Conservation (phyloP, 2,888 invertebrate species). For the Cremastobaeus sp. region DNA sequence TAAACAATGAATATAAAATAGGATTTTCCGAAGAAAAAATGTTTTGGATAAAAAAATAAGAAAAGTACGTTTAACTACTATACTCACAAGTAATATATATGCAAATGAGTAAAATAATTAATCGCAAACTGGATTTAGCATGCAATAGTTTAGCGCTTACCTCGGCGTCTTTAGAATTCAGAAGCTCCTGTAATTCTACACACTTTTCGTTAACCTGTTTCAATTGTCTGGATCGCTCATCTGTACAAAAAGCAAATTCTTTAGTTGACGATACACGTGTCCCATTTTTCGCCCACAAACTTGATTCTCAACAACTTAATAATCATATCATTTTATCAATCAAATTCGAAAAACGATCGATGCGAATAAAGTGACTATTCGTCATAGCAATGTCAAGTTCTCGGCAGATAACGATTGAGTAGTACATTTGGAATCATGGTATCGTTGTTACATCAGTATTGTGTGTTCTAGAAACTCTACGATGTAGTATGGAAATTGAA, state of each 20-base stretch:
- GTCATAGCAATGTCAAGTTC: slow-evolving; percentile 32
- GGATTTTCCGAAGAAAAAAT: too few relatives aligned
- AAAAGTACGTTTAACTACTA: background rate
- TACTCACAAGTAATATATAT: too few relatives aligned
- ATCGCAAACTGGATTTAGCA: background rate
- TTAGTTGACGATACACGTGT: slow-evolving; percentile 14
- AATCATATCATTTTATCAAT: too few relatives aligned
- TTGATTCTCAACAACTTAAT: slow-evolving; percentile 21
- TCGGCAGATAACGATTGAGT: slow-evolving; percentile 12
- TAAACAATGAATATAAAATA: too few relatives aligned
- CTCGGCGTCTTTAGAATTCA: slow-evolving; percentile 75
- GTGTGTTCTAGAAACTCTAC: too few relatives aligned
- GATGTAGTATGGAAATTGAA: too few relatives aligned
- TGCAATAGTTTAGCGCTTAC: slow-evolving; percentile 63
- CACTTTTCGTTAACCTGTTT: slow-evolving; percentile 74
- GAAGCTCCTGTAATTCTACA: slow-evolving; percentile 72
- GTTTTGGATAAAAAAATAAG: too few relatives aligned
- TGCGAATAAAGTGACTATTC: slow-evolving; percentile 11
- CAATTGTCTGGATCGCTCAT: slow-evolving; percentile 70
- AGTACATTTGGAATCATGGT: slow-evolving; percentile 6
- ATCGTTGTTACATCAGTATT: slow-evolving; percentile 6
- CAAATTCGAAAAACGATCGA: slow-evolving; percentile 5
- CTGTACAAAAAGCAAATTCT: slow-evolving; percentile 64
- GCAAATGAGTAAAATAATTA: background rate
- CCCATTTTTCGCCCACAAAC: slow-evolving; percentile 26